Conservation (phyloP, 2,113 vertebrate species). For the Strix uralensis region DNA sequence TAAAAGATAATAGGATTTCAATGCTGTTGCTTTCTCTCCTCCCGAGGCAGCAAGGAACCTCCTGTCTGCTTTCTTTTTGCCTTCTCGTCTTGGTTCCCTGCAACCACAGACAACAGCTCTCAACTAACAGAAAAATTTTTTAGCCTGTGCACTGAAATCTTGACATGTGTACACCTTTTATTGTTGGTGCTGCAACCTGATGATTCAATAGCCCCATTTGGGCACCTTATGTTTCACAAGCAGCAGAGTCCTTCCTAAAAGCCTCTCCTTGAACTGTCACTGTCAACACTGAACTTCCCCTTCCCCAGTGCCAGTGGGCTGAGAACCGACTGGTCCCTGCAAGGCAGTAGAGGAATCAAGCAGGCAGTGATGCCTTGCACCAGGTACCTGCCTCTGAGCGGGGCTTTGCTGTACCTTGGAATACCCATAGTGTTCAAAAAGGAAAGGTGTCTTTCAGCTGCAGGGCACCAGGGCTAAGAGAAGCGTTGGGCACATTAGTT, state of each 20-base stretch:
- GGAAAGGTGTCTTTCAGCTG: not conserved
- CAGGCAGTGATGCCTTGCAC: not conserved
- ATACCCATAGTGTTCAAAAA: not conserved
- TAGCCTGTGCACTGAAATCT: not conserved
- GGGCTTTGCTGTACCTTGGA: not conserved
- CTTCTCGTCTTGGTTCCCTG: not conserved
- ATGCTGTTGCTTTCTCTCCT: not conserved
- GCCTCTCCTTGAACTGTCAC: not conserved
- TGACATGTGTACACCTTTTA: accelerated
- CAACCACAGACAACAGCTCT: not conserved
- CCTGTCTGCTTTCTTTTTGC: not conserved
- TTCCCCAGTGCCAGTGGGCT: accelerated
- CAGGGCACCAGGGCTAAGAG: not conserved
- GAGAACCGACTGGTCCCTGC: not conserved
- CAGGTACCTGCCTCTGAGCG: not conserved
- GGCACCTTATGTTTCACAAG: not conserved
- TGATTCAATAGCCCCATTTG: not conserved
- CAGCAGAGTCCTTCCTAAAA: not conserved
- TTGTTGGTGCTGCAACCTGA: not conserved
- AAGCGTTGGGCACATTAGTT: not conserved
- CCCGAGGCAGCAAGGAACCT: not conserved
- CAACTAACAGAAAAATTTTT: not conserved
- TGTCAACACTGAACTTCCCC: accelerated
- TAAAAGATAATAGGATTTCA: not conserved
- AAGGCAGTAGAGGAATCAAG: not conserved